Evolutionary conservation across 1,140 invertebrate genomes (phyloP).

Genomic region (Dreissena rostriformis): DNA sequence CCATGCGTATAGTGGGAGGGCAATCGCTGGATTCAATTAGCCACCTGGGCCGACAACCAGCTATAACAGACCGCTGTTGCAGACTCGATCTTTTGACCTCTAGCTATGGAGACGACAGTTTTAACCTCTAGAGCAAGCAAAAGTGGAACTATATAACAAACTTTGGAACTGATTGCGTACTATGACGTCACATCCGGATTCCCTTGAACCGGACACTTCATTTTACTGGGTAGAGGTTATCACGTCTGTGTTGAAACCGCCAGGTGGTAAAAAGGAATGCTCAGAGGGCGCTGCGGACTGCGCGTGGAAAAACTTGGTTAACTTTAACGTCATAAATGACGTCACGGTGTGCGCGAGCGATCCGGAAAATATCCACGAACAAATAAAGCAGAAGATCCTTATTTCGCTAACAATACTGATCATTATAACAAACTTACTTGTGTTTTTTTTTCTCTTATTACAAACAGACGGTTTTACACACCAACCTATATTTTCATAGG

Average conservation of each 20-base stretch:
- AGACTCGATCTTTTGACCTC: no score
- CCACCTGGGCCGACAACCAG: no score
- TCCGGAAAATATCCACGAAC: constrained; percentile 64
- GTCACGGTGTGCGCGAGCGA: neutral
- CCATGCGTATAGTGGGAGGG: no score
- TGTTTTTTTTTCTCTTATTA: constrained; percentile 56
- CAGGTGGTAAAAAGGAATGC: constrained; percentile 6
- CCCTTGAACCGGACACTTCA: neutral
- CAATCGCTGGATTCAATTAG: no score
- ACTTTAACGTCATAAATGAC: constrained; percentile 4
- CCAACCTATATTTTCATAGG: constrained; percentile 65
- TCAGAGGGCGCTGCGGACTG: neutral
- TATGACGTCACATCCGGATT: no score
- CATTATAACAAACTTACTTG: constrained; percentile 59
- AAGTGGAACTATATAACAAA: no score
- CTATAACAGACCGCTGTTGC: no score
- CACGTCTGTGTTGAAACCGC: neutral
- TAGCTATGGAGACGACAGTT: no score
- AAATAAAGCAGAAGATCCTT: constrained; percentile 61
- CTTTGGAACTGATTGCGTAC: no score
- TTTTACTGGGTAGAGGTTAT: constrained; percentile 29
- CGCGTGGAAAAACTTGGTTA: neutral
- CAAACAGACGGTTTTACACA: constrained; percentile 60
- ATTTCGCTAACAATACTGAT: constrained; percentile 65
- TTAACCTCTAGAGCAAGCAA: no score